Percentiles rank a stretch among this genome's conserved stretches.
Conservation (phyloP, 2,797 vertebrate species). For the Micrastur ruficollis region DNA sequence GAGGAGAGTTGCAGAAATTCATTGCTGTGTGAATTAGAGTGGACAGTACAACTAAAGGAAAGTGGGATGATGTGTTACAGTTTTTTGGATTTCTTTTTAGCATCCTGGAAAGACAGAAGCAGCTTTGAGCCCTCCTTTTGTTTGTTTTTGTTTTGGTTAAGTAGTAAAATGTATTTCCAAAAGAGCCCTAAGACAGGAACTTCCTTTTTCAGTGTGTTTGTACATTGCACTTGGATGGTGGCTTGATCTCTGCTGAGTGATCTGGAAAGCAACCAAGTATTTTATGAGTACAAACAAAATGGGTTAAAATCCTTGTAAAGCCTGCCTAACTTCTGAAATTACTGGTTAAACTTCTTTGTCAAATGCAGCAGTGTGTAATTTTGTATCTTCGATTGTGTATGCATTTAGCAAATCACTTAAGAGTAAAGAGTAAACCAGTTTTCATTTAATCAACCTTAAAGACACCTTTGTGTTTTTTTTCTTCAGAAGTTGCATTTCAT, state of each 20-base stretch:
- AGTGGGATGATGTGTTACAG: background rate
- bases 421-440: background rate
- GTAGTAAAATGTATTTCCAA: background rate
- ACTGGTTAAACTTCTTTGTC: background rate
- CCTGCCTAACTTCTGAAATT: background rate
- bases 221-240: background rate
- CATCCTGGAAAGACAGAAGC: background rate
- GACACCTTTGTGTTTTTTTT: background rate
- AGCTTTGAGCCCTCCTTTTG: background rate
- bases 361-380: background rate
- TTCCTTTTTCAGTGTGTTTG: constrained; percentile 8
- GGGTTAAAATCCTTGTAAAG: background rate
- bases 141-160: background rate
- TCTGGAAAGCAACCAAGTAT: constrained; percentile 4
- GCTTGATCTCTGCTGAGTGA: background rate
- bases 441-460: background rate
- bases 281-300: constrained; percentile 27
- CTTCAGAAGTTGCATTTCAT: background rate
- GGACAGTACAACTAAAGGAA: background rate
- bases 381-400: background rate
- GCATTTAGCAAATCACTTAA: background rate
- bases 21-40: background rate
- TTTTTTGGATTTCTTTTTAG: background rate
- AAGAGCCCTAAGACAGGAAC: background rate
- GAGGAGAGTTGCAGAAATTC: background rate